phyloP scores from a whole-genome alignment of 2,797 vertebrate genomes.

The Lophius americanus region DNA sequence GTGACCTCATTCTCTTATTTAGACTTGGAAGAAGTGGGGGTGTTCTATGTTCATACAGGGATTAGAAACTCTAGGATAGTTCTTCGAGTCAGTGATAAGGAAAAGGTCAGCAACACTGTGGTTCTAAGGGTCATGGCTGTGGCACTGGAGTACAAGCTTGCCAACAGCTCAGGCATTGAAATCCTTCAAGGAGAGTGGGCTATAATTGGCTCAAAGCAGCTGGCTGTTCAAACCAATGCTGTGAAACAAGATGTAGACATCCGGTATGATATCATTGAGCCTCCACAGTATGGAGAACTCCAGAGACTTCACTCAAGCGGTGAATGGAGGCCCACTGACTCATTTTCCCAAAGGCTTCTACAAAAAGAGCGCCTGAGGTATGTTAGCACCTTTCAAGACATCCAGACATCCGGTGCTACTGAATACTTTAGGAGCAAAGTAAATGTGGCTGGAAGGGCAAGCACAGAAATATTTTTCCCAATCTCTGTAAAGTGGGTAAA shows the following conservation, averaged over 20 bases:
- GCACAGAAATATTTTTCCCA: conserved; percentile 83
- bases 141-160: conserved; percentile 84
- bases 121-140: conserved; percentile 88
- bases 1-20: conserved; percentile 83
- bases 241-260: conserved; percentile 82
- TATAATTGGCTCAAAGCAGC: conserved; percentile 80
- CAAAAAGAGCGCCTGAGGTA: conserved; percentile 84
- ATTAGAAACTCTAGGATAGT: conserved; percentile 88
- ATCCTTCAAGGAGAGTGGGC: conserved; percentile 81
- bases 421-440: conserved; percentile 91
- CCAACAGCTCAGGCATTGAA: conserved; percentile 84
- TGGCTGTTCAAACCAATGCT: conserved; percentile 87
- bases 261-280: conserved; percentile 81
- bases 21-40: conserved; percentile 82
- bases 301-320: conserved; percentile 83
- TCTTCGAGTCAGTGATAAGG: conserved; percentile 89
- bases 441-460: conserved; percentile 79
- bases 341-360: conserved; percentile 87
- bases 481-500: conserved; percentile 87
- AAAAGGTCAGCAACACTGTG: conserved; percentile 91
- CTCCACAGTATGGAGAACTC: conserved; percentile 86
- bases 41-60: conserved; percentile 88
- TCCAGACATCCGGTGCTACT: conserved; percentile 79
- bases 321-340: conserved; percentile 84
- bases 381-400: conserved; percentile 82